Conservation (phyloP, 2,113 vertebrate genomes). For the Girardinichthys multiradiatus region DNA sequence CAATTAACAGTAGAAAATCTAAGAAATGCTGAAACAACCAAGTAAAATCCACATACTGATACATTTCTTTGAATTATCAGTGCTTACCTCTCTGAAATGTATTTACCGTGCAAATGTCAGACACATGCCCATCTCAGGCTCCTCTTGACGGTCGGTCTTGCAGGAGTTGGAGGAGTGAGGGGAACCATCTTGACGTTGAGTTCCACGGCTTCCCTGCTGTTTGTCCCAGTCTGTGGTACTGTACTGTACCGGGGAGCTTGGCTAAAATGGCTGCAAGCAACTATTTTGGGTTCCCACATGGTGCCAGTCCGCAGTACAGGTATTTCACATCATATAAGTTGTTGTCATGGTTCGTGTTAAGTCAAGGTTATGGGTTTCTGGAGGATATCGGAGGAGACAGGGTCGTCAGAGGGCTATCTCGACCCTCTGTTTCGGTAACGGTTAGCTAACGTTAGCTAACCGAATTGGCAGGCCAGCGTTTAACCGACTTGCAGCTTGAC, state of each 20-base stretch:
- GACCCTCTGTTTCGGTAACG: conserved; percentile 33
- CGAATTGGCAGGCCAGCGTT: conserved; percentile 46
- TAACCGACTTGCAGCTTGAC: conserved; percentile 19
- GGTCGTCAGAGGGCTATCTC: conserved; percentile 21
- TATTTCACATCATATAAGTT: conserved; percentile 58
- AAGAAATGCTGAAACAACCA: background rate
- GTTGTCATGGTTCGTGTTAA: conserved; percentile 24
- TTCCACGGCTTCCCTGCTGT: conserved; percentile 7
- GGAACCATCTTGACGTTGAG: conserved; percentile 51
- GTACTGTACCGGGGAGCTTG: conserved; percentile 61
- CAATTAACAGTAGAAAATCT: fast-evolving
- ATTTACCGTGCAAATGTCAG: background rate
- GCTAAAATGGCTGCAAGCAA: conserved; percentile 87
- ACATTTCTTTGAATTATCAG: background rate
- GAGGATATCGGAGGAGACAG: background rate
- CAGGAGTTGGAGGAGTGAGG: background rate
- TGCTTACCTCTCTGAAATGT: background rate
- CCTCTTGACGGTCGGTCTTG: background rate
- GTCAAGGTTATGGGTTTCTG: background rate
- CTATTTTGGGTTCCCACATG: conserved; percentile 80
- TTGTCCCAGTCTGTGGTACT: conserved; percentile 18
- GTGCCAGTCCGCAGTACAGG: conserved; percentile 83
- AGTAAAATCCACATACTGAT: background rate
- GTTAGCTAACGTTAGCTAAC: conserved; percentile 55
- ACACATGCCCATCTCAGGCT: background rate